A percentile compares a stretch with the other conserved stretches of the same genome.
Conservation (phyloP, 2,797 vertebrate species). For the Coregonus suidteri region DNA sequence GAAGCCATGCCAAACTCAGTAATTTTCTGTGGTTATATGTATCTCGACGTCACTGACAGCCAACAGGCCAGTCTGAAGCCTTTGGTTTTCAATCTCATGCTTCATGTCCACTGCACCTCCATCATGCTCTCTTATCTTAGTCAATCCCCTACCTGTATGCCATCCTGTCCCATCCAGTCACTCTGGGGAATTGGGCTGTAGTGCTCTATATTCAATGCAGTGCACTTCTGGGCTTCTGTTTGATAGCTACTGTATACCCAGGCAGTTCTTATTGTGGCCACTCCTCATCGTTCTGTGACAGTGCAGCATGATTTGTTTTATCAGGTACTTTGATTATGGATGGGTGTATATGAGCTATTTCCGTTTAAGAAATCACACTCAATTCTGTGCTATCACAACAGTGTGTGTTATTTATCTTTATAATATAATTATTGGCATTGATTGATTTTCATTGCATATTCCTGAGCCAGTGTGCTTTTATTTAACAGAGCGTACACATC, state of each 20-base stretch:
- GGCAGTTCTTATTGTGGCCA: not conserved
- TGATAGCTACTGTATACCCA: not conserved
- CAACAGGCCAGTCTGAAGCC: constrained; percentile 74
- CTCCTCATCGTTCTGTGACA: constrained; percentile 8
- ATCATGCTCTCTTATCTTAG: constrained; percentile 75
- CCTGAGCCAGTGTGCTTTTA: constrained; percentile 57
- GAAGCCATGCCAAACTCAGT: constrained; percentile 66
- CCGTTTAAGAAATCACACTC: constrained; percentile 36
- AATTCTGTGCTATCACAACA: constrained; percentile 32
- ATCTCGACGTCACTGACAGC: constrained; percentile 74
- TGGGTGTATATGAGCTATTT: constrained; percentile 30
- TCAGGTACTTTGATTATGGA: not conserved
- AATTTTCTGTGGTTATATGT: constrained; percentile 73
- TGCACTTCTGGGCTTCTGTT: not conserved
- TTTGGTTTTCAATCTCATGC: constrained; percentile 83
- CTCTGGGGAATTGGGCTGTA: not conserved
- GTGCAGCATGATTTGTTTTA: not conserved
- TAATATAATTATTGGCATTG: constrained; percentile 56
- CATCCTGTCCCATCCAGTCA: not conserved
- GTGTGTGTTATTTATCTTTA: constrained; percentile 51
- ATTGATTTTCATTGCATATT: constrained; percentile 60
- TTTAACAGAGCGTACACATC: constrained; percentile 61
- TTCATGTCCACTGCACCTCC: constrained; percentile 77
- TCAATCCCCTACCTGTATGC: constrained; percentile 65
- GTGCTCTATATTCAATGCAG: not conserved